These are phyloP conservation scores for Catagonus wagneri DNA, from an alignment of 2,113 vertebrate species.

Conservation along the genomic window DNA sequence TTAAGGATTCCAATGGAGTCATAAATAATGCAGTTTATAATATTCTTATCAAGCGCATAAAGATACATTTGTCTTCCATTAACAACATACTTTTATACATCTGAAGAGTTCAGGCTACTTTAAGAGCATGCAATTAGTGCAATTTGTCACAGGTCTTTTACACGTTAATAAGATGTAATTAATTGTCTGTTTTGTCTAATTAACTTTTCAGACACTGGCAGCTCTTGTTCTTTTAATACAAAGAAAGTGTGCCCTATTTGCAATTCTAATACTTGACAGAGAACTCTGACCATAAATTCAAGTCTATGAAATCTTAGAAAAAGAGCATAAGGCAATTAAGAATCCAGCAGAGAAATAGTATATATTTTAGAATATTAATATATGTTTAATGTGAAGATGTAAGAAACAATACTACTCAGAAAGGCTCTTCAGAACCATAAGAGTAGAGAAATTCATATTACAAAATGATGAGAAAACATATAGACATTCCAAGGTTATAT, in stretches of 20 bases:
- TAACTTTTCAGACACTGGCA: constrained; percentile 88
- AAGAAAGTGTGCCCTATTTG: constrained; percentile 82
- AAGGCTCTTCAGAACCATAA: not conserved
- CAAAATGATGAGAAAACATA: not conserved
- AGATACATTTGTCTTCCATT: constrained; percentile 89
- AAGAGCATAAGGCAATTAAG: constrained; percentile 26
- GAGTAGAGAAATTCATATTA: not conserved
- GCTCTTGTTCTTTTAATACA: constrained; percentile 84
- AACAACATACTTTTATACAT: constrained; percentile 85
- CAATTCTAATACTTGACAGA: constrained; percentile 86
- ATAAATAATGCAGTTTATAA: constrained; percentile 90
- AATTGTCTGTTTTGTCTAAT: constrained; percentile 90
- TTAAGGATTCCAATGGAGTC: constrained; percentile 85
- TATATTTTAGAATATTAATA: not conserved
- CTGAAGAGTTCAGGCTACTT: no score
- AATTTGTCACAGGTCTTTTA: constrained; percentile 90
- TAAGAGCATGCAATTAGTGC: constrained; percentile 88
- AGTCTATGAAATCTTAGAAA: constrained; percentile 58
- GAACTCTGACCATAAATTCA: constrained; percentile 74
- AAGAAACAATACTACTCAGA: not conserved
- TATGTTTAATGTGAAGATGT: not conserved
- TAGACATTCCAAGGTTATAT: not conserved
- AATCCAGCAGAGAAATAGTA: not conserved
- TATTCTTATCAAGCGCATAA: constrained; percentile 87
- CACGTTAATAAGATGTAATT: constrained; percentile 89